Percentiles rank a stretch among this genome's conserved stretches.
Evolutionary conservation across 2,113 vertebrate genomes (phyloP).

Genomic region (Campylorhamphus procurvoides): DNA sequence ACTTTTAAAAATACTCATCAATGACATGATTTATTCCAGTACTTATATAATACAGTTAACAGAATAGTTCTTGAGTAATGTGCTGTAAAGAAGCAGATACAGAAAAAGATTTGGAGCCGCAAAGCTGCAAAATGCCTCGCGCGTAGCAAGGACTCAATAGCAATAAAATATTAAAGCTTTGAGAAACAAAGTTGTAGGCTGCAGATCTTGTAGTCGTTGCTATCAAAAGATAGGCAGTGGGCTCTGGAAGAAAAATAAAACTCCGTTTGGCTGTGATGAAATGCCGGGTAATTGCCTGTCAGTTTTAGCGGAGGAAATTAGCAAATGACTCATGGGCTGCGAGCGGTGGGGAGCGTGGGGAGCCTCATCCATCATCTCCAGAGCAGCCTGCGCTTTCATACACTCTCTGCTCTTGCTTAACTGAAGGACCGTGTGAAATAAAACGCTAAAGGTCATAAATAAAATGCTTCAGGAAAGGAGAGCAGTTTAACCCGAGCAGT

Average conservation of each 20-base stretch:
- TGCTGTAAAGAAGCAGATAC: neutral
- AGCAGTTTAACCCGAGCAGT: neutral
- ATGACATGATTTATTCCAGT: neutral
- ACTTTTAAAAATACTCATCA: neutral
- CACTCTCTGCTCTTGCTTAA: neutral
- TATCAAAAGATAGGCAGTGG: neutral
- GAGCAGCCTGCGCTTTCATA: neutral
- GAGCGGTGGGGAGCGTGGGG: neutral
- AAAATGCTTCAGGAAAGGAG: neutral
- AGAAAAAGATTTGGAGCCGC: neutral
- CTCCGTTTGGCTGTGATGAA: neutral
- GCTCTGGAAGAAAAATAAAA: neutral
- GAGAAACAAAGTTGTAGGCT: neutral
- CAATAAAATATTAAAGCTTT: slow-evolving; percentile 5
- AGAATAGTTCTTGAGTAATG: neutral
- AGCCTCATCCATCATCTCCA: slow-evolving; percentile 33
- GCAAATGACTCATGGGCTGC: neutral
- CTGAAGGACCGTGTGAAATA: neutral
- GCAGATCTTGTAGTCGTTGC: neutral
- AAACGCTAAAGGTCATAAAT: slow-evolving; percentile 11
- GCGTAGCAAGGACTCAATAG: neutral
- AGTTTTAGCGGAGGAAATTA: slow-evolving; percentile 43
- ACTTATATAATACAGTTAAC: neutral
- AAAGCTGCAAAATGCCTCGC: neutral
- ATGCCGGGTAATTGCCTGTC: slow-evolving; percentile 19